A percentile compares a stretch with the other conserved stretches of the same genome.
Conservation (phyloP, 2,113 vertebrate genomes). For the Rallus limicola region DNA sequence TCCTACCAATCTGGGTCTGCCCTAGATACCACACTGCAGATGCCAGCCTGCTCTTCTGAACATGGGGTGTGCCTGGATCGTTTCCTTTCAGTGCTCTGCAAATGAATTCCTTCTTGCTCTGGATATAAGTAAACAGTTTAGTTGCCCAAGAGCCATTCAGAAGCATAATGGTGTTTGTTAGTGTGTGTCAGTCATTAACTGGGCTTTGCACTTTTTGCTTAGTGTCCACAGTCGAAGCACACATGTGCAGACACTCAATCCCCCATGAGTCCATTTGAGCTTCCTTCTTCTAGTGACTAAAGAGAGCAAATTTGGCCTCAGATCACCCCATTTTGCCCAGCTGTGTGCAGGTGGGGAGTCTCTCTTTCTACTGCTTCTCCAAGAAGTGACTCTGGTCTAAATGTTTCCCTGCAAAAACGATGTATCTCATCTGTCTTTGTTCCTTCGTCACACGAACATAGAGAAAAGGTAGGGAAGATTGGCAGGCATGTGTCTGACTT, state of each 20-base stretch:
- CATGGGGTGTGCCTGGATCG: accelerated
- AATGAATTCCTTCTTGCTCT: not conserved
- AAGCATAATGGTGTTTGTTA: not conserved
- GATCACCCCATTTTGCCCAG: not conserved
- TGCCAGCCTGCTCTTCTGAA: not conserved
- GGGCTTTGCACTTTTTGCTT: not conserved
- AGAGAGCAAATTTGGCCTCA: not conserved
- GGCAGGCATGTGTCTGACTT: not conserved
- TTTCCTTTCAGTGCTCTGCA: not conserved
- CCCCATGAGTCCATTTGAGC: not conserved
- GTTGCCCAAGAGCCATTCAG: not conserved
- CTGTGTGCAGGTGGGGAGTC: not conserved
- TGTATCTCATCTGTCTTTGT: not conserved
- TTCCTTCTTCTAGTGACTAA: not conserved
- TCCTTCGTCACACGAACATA: not conserved
- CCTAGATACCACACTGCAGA: not conserved
- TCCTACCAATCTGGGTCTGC: not conserved
- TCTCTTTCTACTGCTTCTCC: not conserved
- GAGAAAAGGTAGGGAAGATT: not conserved
- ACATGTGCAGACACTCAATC: accelerated
- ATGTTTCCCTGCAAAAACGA: not conserved
- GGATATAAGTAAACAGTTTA: not conserved
- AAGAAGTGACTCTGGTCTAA: not conserved
- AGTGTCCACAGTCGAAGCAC: not conserved
- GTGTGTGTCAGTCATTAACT: not conserved